Evolutionary conservation across 2,888 invertebrate species (phyloP).

Genomic region (Amblyteles armatorius): DNA sequence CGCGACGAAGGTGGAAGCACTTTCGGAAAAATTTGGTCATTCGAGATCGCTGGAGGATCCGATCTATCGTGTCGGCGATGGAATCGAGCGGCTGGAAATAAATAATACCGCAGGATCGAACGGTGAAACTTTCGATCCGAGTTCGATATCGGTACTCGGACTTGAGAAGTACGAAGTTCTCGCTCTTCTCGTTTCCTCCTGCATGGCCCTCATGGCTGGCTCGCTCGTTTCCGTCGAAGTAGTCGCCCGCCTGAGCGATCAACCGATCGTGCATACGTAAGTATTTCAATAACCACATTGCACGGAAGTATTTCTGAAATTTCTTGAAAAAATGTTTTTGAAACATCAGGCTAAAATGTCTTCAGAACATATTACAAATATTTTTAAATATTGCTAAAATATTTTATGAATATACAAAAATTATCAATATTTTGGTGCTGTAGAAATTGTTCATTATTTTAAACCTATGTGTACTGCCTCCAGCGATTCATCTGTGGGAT

Average conservation of each 20-base stretch:
- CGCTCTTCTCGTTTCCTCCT: slow-evolving; percentile 72
- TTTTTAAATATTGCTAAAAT: too few relatives aligned
- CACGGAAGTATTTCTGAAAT: too few relatives aligned
- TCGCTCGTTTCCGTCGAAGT: slow-evolving; percentile 68
- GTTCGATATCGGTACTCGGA: slow-evolving; percentile 66
- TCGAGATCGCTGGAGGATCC: slow-evolving; percentile 1
- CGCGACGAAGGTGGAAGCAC: slow-evolving; percentile 25
- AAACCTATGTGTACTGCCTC: too few relatives aligned
- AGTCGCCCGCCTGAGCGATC: slow-evolving; percentile 68
- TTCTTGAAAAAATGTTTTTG: too few relatives aligned
- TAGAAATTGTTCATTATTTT: too few relatives aligned
- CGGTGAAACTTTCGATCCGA: slow-evolving; percentile 34
- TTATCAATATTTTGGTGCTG: too few relatives aligned
- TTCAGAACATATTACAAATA: too few relatives aligned
- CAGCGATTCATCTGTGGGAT: too few relatives aligned
- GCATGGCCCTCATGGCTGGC: slow-evolving; percentile 68
- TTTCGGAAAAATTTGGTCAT: slow-evolving; percentile 27
- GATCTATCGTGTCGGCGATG: slow-evolving; percentile 15
- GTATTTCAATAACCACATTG: slow-evolving; percentile 36
- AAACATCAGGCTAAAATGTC: too few relatives aligned
- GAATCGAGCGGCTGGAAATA: slow-evolving; percentile 33
- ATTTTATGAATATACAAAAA: too few relatives aligned
- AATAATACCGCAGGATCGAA: slow-evolving; percentile 5
- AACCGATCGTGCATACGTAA: slow-evolving; percentile 73
- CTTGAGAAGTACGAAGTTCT: slow-evolving; percentile 75